Evolutionary conservation across 2,888 invertebrate species (phyloP).

Genomic region (Cyaniris semiargus): DNA sequence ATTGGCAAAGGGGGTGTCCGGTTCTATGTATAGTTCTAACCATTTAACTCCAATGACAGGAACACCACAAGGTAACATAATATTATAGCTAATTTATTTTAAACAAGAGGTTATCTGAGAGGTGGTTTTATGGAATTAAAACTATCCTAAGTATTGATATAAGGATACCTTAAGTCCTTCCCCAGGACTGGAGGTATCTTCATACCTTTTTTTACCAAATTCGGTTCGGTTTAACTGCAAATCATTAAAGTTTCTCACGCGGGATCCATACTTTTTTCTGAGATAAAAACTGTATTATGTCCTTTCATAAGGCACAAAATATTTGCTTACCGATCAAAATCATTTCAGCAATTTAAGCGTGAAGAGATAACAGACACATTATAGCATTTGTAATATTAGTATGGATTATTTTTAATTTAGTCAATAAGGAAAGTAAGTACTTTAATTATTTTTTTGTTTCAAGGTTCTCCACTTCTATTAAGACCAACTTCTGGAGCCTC

Average conservation of each 20-base stretch:
- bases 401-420: neutral
- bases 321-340: no score
- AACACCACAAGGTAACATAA: conserved; percentile 65
- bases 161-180: neutral
- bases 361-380: no score
- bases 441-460: neutral
- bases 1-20: conserved; percentile 73
- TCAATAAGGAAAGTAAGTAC: no score
- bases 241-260: neutral
- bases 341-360: no score
- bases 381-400: no score
- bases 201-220: neutral
- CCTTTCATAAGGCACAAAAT: no score
- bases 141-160: no score
- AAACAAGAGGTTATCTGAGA: neutral
- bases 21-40: conserved; percentile 73
- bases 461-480: conserved; percentile 81
- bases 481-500: conserved; percentile 83
- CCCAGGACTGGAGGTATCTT: neutral
- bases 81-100: neutral
- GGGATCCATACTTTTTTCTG: no score
- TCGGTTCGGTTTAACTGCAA: neutral
- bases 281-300: no score
- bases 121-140: no score
- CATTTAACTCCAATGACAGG: conserved; percentile 86